Base-by-base conservation (phyloP, 2,888 invertebrate species). In the Leptura quadrifasciata region DNA sequence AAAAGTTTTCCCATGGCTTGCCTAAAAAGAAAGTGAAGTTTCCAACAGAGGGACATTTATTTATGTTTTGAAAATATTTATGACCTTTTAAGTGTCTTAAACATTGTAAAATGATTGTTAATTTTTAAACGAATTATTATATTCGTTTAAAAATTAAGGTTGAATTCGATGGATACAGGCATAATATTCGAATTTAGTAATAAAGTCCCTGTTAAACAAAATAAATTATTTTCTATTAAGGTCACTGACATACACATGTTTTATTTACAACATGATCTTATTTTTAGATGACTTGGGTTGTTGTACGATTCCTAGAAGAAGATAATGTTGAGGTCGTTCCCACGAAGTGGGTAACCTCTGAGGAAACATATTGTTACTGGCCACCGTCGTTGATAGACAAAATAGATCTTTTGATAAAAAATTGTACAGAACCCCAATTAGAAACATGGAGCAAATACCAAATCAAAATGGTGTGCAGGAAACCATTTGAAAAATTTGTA, bases 221-320 rank as follows among this genome's bases (percentile, higher is more conserved):
- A n/a, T n/a, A n/a, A n/a, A n/a, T n/a, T n/a, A n/a, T n/a, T n/a
- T n/a, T n/a, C n/a, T n/a, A n/a, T n/a, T 55, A 18, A 55, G 18
- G 4, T 17, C 18, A 17, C n/a, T 8, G 55, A 18, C 9, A 55
- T 55, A 0, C 9, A 17, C 55, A 18, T 55, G n/a, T 55, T 55
- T 55, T 17, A 18, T 18, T 18, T 6, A n/a, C n/a, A n/a, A n/a
- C n/a, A n/a, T 18, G 18, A n/a, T 9, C 2, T 17, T 55, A 9
- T 55, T 55, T 17, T 55, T 55, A 55, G 55, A 55, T 55, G 55
- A 18, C 55, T n/a, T 55, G 55, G 55, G 55, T 55, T 17, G 55
- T 55, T n/a, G 55, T 55, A 18, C n/a, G 55, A 18, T 55, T 55
- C 18, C 18, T 55, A 18, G 18, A 55, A 9, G 55, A 55, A 18